Base-by-base conservation (phyloP, 2,888 invertebrate genomes). In the Melolontha melolontha region DNA sequence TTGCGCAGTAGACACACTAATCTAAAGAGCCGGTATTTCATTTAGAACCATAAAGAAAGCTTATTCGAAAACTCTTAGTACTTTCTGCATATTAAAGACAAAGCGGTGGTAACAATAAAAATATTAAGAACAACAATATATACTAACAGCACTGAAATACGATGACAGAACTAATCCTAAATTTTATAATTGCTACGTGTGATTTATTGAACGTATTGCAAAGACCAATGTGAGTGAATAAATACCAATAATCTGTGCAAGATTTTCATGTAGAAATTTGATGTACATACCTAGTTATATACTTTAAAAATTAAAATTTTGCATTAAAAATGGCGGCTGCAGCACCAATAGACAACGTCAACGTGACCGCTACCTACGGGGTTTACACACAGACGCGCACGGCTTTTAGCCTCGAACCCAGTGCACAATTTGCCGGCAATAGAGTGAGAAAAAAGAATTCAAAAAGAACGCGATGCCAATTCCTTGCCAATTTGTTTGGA, bases 331-430 rank as follows among this genome's bases (percentile, higher is more conserved):
- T 74, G 74, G 74, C 74, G 72, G 72, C 71, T 64, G 64, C 42
- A 67, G 68, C 71, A 70, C 70, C 70, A 64, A 67, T 67, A 64
- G 59, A 64, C 63, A 83, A 84, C 86, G 85, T 85, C 85, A 86
- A 86, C 86, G 86, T 86, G 84, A 84, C 83, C 84, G 84, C 82
- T 87, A 85, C 87, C 86, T 85, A 85, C 89, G 90, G 90, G 90
- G 90, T 90, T 88, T 89, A 89, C 90, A 89, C 87, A 89, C 87
- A 88, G 89, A 91, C 91, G 91, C 91, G 90, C 90, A 91, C 88
- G 89, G 89, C 74, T 73, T 71, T 76, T 81, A 78, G 80, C 79
- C 80, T 80, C 79, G 79, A 76, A 77, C 76, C 80, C 77, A 75
- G 70, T 69, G 73, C 71, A 70, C 70, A 70, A 71, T 59, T 59